Evolutionary conservation across 2,113 vertebrate species (phyloP).

Genomic region (cattle (Bos taurus)): DNA sequence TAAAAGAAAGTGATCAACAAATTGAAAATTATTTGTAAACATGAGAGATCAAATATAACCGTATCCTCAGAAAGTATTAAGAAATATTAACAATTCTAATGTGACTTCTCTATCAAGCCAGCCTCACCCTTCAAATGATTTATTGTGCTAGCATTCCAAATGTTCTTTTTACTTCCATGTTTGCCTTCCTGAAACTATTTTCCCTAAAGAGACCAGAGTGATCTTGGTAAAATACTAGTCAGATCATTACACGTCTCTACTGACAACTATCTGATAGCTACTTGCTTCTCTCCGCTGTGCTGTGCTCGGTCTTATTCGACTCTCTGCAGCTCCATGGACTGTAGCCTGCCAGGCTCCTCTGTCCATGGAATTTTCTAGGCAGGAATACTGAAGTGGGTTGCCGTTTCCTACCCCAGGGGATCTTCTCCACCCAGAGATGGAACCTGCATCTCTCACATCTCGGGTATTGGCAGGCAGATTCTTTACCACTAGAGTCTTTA

Average conservation of each 20-base stretch:
- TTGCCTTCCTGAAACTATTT: not conserved
- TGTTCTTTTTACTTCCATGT: not conserved
- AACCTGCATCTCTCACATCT: not conserved
- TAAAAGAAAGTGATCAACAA: not conserved
- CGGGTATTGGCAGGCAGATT: not conserved
- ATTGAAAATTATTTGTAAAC: not conserved
- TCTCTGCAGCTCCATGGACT: not conserved
- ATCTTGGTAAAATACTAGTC: not conserved
- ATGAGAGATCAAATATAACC: not conserved
- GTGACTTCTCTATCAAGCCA: not conserved
- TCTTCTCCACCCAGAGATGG: not conserved
- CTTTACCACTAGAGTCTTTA: not conserved
- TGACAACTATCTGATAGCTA: not conserved
- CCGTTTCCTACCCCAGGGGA: not conserved
- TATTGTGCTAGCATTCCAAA: not conserved
- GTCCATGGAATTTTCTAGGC: not conserved
- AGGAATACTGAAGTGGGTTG: not conserved
- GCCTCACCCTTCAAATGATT: not conserved
- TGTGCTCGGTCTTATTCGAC: rapidly evolving
- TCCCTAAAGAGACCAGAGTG: not conserved
- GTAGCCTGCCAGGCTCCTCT: not conserved
- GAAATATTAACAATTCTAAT: not conserved
- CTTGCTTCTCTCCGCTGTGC: not conserved
- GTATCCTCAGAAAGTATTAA: not conserved
- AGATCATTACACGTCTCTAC: not conserved